phyloP scores from a whole-genome alignment of 1,140 invertebrate genomes.

The Hylaeus anthracinus region DNA sequence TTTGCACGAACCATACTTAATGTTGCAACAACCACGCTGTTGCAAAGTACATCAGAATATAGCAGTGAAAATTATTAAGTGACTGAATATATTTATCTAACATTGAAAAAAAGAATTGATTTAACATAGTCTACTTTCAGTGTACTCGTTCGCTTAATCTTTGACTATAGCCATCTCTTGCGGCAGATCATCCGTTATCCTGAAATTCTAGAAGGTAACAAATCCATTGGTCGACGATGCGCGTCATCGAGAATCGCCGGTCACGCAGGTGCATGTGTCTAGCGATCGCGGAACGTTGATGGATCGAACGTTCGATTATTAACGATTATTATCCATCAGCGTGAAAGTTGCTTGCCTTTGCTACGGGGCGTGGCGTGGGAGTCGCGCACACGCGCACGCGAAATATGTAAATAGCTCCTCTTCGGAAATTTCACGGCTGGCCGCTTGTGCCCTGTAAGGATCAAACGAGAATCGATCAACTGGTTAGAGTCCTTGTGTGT shows the following conservation, averaged over 20 bases:
- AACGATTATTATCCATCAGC: constrained; percentile 58
- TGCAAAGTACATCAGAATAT: too few species aligned
- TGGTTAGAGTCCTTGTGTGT: not conserved
- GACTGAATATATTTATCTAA: too few species aligned
- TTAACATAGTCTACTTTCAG: too few species aligned
- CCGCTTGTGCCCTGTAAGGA: not conserved
- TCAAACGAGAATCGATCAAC: not conserved
- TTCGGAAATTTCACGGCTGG: constrained; percentile 9
- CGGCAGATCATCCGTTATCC: not conserved
- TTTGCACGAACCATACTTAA: too few species aligned
- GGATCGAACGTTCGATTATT: constrained; percentile 54
- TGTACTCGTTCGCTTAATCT: too few species aligned
- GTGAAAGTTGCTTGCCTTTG: constrained; percentile 40
- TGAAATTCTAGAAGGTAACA: constrained; percentile 41
- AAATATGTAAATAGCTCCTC: constrained; percentile 29
- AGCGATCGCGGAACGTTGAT: constrained; percentile 12
- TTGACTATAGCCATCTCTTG: too few species aligned
- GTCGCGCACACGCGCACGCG: constrained; percentile 10
- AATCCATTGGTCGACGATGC: not conserved
- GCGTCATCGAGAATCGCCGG: not conserved
- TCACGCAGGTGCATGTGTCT: constrained; percentile 41
- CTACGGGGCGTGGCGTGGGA: constrained; percentile 41
- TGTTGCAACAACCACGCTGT: too few species aligned
- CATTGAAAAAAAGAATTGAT: too few species aligned
- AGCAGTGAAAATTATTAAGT: too few species aligned